These are phyloP conservation scores for Orussus abietinus DNA, from an alignment of 1,140 invertebrate genomes.

Conservation along the genomic window DNA sequence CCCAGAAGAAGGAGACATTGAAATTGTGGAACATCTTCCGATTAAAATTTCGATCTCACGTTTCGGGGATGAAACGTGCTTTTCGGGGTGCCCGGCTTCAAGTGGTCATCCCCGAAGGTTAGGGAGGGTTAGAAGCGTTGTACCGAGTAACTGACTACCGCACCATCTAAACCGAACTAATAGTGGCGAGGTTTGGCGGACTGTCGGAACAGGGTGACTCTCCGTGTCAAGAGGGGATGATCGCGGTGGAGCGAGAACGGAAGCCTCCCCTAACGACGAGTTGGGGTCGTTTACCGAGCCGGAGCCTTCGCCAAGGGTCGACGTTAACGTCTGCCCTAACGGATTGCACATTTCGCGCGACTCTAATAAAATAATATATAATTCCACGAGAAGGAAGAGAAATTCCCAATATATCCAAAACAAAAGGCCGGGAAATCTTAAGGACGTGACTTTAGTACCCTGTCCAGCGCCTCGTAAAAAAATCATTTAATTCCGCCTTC, in stretches of 20 bases:
- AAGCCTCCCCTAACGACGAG: slow-evolving; percentile 27
- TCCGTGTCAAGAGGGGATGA: slow-evolving; percentile 27
- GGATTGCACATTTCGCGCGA: no score
- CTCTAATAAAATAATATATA: not conserved
- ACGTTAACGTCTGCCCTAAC: slow-evolving; percentile 1
- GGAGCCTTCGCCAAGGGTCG: slow-evolving; percentile 22
- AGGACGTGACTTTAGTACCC: no score
- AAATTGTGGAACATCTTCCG: slow-evolving; percentile 44
- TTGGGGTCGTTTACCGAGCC: no score
- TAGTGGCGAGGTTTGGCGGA: slow-evolving; percentile 23
- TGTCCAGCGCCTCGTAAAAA: no score
- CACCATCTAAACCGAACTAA: slow-evolving; percentile 46
- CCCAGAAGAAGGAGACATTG: slow-evolving; percentile 42
- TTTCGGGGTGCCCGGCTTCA: not conserved
- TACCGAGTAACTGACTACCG: slow-evolving; percentile 40
- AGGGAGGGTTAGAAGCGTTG: slow-evolving; percentile 35
- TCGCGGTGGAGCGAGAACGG: slow-evolving; percentile 24
- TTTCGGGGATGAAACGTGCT: not conserved
- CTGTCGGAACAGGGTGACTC: slow-evolving; percentile 35
- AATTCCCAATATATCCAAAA: not conserved
- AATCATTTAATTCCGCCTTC: no score
- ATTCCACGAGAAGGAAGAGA: not conserved
- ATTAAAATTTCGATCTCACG: slow-evolving; percentile 19
- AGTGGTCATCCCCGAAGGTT: slow-evolving; percentile 3
- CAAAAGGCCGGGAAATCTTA: no score